phyloP scores from a whole-genome alignment of 1,140 invertebrate species.

The Drosophila melanica region DNA sequence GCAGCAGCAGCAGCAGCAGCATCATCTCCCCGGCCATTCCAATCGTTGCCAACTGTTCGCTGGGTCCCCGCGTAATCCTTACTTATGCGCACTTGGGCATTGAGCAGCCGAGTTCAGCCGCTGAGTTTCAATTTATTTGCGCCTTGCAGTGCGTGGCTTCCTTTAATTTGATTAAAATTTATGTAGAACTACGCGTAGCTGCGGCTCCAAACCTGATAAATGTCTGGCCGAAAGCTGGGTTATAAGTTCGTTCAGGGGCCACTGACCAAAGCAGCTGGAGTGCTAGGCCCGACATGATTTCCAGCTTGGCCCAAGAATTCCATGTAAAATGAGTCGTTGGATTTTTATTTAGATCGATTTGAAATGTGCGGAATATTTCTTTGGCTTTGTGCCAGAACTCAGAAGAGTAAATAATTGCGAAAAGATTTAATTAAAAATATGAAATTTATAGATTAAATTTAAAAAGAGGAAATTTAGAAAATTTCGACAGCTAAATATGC shows the following conservation, averaged over 20 bases:
- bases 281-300: constrained; percentile 5
- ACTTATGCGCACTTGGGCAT: constrained; percentile 68
- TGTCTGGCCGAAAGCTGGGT: constrained; percentile 7
- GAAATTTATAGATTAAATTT: no score
- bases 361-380: background rate
- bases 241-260: constrained; percentile 18
- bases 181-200: constrained; percentile 58
- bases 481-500: no score
- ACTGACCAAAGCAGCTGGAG: constrained; percentile 13
- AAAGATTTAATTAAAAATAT: no score
- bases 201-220: constrained; percentile 44
- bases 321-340: constrained; percentile 5
- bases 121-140: constrained; percentile 70
- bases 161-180: constrained; percentile 82
- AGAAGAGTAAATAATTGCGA: no score
- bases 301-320: constrained; percentile 6
- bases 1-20: background rate
- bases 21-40: constrained; percentile 20
- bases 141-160: constrained; percentile 51
- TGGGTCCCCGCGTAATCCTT: constrained; percentile 65
- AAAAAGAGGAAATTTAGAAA: no score
- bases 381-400: no score
- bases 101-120: constrained; percentile 11
- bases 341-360: constrained; percentile 1
- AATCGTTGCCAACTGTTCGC: no score